Evolutionary conservation across 2,797 vertebrate species (phyloP).

Genomic region (Peromyscus attwateri): DNA sequence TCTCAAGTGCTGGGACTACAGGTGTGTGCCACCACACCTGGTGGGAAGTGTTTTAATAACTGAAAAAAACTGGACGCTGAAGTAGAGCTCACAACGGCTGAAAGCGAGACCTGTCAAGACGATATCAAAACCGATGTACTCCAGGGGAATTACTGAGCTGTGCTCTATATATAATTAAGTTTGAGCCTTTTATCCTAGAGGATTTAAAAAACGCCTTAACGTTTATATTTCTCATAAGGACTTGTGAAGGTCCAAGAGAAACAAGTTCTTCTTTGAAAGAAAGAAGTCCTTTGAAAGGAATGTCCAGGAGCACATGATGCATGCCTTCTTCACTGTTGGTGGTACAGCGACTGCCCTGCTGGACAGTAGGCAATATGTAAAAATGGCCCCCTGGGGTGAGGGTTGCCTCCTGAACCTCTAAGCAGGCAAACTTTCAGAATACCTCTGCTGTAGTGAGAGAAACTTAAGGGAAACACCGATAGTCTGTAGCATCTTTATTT

Average conservation of each 20-base stretch:
- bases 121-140: not conserved
- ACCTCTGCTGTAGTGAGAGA: slow-evolving; percentile 67
- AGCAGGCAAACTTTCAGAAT: slow-evolving; percentile 57
- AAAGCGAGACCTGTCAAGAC: not conserved
- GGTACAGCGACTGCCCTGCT: too few species aligned
- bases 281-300: not conserved
- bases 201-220: slow-evolving; percentile 3
- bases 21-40: not conserved
- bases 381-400: not conserved
- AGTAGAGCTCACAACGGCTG: not conserved
- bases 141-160: not conserved
- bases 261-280: not conserved
- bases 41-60: slow-evolving; percentile 13
- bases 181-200: slow-evolving; percentile 1
- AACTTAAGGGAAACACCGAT: slow-evolving; percentile 26
- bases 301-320: not conserved
- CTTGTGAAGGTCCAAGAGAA: slow-evolving; percentile 7
- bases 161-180: not conserved
- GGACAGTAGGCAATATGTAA: not conserved
- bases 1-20: not conserved
- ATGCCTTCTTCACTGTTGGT: not conserved
- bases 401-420: not conserved
- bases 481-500: slow-evolving; percentile 60
- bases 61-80: not conserved
- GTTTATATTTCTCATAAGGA: slow-evolving; percentile 35